phyloP scores from a whole-genome alignment of 2,113 vertebrate species.

The Odobenus rosmarus region DNA sequence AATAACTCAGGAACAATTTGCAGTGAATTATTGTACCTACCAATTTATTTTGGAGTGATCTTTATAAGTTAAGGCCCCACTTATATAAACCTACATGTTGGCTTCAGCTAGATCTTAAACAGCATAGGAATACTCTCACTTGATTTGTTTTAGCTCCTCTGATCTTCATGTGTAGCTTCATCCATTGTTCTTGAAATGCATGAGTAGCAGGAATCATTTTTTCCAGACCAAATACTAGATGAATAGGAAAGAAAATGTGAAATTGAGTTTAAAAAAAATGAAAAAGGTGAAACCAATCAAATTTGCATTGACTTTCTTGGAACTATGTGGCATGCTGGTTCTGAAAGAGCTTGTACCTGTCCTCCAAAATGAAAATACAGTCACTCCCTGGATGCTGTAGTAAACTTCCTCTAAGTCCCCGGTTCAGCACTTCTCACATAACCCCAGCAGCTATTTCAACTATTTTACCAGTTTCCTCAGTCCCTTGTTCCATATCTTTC shows the following conservation, averaged over 20 bases:
- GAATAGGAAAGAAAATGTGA: not conserved
- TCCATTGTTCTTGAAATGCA: not conserved
- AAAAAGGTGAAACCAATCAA: conserved; percentile 14
- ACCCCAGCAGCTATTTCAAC: not conserved
- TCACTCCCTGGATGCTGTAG: not conserved
- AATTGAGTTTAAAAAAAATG: conserved; percentile 15
- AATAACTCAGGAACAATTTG: conserved; percentile 83
- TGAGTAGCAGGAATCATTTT: not conserved
- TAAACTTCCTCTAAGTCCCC: not conserved
- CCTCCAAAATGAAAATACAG: not conserved
- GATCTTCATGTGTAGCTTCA: not conserved
- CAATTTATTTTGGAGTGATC: conserved; percentile 68
- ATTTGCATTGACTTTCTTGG: conserved; percentile 6
- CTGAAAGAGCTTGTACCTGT: not conserved
- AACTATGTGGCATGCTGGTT: not conserved
- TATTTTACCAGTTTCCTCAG: not conserved
- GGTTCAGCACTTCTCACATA: not conserved
- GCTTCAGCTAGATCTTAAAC: not conserved
- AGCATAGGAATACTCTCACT: not conserved
- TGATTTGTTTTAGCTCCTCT: not conserved
- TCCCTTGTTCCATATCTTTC: not conserved
- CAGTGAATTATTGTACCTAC: conserved; percentile 76
- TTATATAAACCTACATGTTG: conserved; percentile 44
- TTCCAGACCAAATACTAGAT: not conserved
- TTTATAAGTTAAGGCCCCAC: conserved; percentile 55